Conservation (phyloP, 1,140 invertebrate species). For the Camponotus floridanus region DNA sequence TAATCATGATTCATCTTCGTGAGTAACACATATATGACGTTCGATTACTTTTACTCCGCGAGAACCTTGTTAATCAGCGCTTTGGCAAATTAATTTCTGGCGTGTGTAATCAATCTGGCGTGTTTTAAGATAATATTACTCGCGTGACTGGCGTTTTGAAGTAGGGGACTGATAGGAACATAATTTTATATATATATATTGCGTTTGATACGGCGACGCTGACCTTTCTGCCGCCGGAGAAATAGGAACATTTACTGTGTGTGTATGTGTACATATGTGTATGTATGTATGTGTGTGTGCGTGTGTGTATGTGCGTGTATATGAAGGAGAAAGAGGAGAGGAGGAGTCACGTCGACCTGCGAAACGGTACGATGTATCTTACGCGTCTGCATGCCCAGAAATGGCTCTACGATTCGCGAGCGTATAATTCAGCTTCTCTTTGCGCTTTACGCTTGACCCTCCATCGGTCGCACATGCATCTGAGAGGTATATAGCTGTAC, state of each 20-base stretch:
- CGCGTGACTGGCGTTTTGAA: constrained; percentile 46
- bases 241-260: constrained; percentile 52
- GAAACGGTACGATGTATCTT: constrained; percentile 48
- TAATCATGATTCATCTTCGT: neutral
- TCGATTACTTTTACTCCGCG: neutral
- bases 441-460: constrained; percentile 39
- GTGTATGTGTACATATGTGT: too few species aligned
- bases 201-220: constrained; percentile 46
- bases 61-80: constrained; percentile 14
- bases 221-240: constrained; percentile 48
- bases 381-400: constrained; percentile 42
- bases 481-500: constrained; percentile 18
- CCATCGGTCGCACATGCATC: constrained; percentile 24
- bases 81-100: constrained; percentile 30
- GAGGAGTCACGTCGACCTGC: constrained; percentile 47
- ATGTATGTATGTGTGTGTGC: too few species aligned
- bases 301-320: too few species aligned
- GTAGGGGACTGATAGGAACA: constrained; percentile 57
- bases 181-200: constrained; percentile 54
- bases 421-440: constrained; percentile 11
- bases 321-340: neutral
- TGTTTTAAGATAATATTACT: constrained; percentile 56
- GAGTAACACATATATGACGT: neutral
- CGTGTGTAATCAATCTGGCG: constrained; percentile 26
- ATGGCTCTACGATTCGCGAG: constrained; percentile 17